Percentiles rank a stretch among this genome's conserved stretches.
Evolutionary conservation across 2,113 vertebrate species (phyloP).

Genomic region (Onychorhynchus coronatus): DNA sequence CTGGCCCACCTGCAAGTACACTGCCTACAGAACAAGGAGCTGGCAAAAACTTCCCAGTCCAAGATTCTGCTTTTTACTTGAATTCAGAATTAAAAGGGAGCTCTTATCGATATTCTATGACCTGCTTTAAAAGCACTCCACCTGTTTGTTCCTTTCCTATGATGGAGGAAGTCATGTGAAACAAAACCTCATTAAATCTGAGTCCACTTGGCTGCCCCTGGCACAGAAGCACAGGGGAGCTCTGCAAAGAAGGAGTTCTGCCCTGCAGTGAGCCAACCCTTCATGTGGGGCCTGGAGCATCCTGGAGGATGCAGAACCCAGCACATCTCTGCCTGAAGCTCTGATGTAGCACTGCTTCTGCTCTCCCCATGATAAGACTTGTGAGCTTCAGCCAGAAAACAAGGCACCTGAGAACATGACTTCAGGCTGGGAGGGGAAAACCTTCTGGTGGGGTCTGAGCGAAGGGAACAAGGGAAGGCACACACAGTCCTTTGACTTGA

Average conservation of each 20-base stretch:
- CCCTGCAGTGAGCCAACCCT: not conserved
- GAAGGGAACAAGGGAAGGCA: not conserved
- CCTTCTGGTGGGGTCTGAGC: not conserved
- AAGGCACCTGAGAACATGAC: not conserved
- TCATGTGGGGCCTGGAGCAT: not conserved
- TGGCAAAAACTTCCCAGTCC: not conserved
- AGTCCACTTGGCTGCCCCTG: conserved; percentile 10
- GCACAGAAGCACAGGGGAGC: not conserved
- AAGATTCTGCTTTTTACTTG: not conserved
- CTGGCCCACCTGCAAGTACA: not conserved
- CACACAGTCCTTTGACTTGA: not conserved
- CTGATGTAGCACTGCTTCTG: not conserved
- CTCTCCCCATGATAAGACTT: fast-evolving
- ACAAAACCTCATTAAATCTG: conserved; percentile 35
- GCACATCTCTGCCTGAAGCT: not conserved
- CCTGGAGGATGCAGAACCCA: not conserved
- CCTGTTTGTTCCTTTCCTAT: not conserved
- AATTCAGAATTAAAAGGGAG: not conserved
- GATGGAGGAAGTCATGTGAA: conserved; percentile 35
- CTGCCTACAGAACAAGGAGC: not conserved
- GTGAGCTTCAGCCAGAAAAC: not conserved
- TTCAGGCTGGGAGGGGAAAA: not conserved
- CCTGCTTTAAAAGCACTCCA: conserved; percentile 1
- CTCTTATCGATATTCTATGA: not conserved
- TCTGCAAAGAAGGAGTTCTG: not conserved